A percentile compares a stretch with the other conserved stretches of the same genome.
phyloP scores from a whole-genome alignment of 64 coral and sea anemone species.

The Pocillopora damicornis region DNA sequence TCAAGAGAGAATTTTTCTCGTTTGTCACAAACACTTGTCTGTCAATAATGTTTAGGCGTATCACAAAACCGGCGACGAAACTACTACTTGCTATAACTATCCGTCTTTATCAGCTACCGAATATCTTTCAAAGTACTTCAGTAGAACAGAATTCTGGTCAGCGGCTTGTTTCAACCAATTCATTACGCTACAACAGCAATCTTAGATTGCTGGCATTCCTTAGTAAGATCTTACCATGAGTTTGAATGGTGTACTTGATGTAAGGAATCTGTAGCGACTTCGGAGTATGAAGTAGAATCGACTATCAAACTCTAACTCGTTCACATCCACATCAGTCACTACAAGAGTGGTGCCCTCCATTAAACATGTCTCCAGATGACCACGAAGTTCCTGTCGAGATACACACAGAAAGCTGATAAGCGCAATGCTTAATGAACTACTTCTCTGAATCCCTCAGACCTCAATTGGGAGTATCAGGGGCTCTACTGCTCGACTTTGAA shows the following conservation, averaged over 20 bases:
- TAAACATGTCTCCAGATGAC: constrained; percentile 90
- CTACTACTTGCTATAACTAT: too few species aligned
- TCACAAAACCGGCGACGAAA: too few species aligned
- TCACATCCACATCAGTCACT: constrained; percentile 85
- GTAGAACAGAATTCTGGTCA: too few species aligned
- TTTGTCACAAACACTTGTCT: too few species aligned
- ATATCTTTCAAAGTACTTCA: too few species aligned
- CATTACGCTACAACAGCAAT: background rate
- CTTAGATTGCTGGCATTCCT: background rate
- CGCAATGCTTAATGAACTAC: background rate
- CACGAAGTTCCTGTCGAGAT: constrained; percentile 73
- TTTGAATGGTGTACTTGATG: constrained; percentile 84
- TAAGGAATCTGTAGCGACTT: constrained; percentile 76
- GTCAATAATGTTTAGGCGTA: too few species aligned
- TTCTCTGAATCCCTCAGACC: background rate
- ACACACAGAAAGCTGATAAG: background rate
- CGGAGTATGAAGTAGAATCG: constrained; percentile 80
- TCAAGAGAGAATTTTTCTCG: too few species aligned
- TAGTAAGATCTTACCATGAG: constrained; percentile 51
- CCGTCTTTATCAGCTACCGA: too few species aligned
- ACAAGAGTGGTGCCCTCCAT: constrained; percentile 91
- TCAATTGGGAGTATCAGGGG: too few species aligned
- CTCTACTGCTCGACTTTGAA: too few species aligned
- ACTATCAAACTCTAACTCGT: constrained; percentile 59
- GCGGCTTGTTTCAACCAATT: background rate